Base-by-base conservation (phyloP, 2,888 invertebrate species). In the Linnaemya tessellans region DNA sequence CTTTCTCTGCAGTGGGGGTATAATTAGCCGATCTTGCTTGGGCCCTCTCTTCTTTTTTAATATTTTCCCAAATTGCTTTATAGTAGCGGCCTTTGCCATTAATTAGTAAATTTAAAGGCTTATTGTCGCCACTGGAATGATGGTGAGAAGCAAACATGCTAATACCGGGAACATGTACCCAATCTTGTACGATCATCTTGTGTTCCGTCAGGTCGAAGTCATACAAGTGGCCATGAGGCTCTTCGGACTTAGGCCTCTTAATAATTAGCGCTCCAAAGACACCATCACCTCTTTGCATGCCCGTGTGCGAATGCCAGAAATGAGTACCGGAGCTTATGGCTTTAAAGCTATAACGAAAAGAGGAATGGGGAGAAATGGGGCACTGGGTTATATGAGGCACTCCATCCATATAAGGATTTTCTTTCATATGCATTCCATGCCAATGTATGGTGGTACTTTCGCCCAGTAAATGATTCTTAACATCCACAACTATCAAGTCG, bases 371-470 rank as follows among this genome's bases (percentile, higher is more conserved):
- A 7, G 93, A 93, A 73, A 97, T 96, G 0, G 97, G 97, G 87
- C 97, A 97, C 92, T 97, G 97, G 0, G 97, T 96, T 10, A 97
- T 94, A 86, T 95, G 95, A 0, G 97, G 97, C 0, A 97, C 97
- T 0, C 97, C 97, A 87, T 98, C 97, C 97, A 97, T 97, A 90
- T 96, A 97, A 0, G 97, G 97, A 0, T 95, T 95, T 0, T 94
- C 94, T 71, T 93, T 93, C 92, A 97, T 97, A 90, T 97, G 97
- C 89, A 96, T 95, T 0, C 98, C 98, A 90, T 98, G 98, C 98
- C 98, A 98, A 90, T 98, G 98, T 22, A 98, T 95, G 0, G 96
- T 95, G 0, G 97, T 97, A 25, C 96, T 96, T 90, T 97, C 97
- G 0, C 96, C 95, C 90, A 95, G 94, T 91, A 98, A 91, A 83